These are phyloP conservation scores for Lampropteryx suffumata DNA, from an alignment of 2,888 invertebrate species.

Conservation along the genomic window DNA sequence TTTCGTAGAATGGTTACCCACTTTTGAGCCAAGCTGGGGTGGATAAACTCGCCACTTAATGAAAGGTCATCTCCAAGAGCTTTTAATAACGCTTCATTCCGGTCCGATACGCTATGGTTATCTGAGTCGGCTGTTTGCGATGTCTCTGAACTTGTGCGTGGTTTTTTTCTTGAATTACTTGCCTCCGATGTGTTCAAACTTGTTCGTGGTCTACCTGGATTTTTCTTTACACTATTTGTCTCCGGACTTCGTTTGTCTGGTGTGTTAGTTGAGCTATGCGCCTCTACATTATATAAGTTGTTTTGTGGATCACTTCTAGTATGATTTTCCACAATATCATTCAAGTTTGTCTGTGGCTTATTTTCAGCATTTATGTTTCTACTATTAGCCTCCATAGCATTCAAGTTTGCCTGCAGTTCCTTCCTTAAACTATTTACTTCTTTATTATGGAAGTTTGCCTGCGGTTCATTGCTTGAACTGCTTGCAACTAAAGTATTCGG, in stretches of 20 bases:
- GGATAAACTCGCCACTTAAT: slow-evolving; percentile 9
- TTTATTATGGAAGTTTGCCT: neutral
- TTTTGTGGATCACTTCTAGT: neutral
- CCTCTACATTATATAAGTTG: neutral
- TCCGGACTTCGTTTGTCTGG: neutral
- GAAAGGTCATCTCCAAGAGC: slow-evolving; percentile 16
- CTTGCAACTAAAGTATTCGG: neutral
- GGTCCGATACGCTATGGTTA: neutral
- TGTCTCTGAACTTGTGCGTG: slow-evolving; percentile 6
- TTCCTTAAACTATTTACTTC: neutral
- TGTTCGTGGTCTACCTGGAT: neutral
- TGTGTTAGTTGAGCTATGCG: neutral
- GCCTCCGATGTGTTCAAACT: neutral
- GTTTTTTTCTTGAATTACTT: neutral
- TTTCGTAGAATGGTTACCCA: slow-evolving; percentile 13
- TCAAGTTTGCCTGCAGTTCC: neutral
- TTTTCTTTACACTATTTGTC: neutral
- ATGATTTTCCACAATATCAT: neutral
- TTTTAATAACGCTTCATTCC: slow-evolving; percentile 1
- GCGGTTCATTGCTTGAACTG: neutral
- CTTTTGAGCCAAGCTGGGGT: slow-evolving; percentile 7
- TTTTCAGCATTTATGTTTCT: no score
- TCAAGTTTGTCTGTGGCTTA: neutral
- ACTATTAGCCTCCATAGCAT: neutral
- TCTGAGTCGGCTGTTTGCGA: neutral